These are phyloP conservation scores for Meriones unguiculatus DNA, from an alignment of 2,113 vertebrate species.

Conservation along the genomic window DNA sequence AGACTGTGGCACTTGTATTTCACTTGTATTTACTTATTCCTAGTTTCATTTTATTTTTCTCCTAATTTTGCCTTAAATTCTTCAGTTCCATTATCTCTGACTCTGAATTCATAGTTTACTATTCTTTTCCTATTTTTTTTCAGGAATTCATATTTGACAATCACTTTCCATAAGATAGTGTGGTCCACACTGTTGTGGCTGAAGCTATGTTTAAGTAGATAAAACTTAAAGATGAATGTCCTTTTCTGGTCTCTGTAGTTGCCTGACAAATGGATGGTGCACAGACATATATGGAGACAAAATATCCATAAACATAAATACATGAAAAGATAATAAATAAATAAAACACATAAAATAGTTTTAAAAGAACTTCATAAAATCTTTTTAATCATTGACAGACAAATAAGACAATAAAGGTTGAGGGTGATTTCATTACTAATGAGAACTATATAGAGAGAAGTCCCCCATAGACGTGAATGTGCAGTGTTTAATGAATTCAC, in stretches of 20 bases:
- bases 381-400: neutral
- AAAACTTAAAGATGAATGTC: no score
- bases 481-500: neutral
- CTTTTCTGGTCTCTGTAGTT: neutral
- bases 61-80: neutral
- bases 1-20: neutral
- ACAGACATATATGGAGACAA: neutral
- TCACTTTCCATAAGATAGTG: neutral
- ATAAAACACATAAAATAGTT: neutral
- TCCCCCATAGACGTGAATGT: neutral
- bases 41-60: neutral
- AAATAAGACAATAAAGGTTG: neutral
- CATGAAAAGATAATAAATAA: neutral
- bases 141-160: neutral
- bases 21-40: slow-evolving; percentile 11
- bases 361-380: neutral
- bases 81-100: neutral
- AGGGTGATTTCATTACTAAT: neutral
- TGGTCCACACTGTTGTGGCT: neutral
- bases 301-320: neutral
- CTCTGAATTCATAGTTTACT: neutral
- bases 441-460: neutral
- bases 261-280: neutral
- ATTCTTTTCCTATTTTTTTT: neutral
- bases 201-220: neutral